A percentile compares a stretch with the other conserved stretches of the same genome.
Conservation (phyloP, 1,140 invertebrate genomes). For the Zaprionus camerounensis region DNA sequence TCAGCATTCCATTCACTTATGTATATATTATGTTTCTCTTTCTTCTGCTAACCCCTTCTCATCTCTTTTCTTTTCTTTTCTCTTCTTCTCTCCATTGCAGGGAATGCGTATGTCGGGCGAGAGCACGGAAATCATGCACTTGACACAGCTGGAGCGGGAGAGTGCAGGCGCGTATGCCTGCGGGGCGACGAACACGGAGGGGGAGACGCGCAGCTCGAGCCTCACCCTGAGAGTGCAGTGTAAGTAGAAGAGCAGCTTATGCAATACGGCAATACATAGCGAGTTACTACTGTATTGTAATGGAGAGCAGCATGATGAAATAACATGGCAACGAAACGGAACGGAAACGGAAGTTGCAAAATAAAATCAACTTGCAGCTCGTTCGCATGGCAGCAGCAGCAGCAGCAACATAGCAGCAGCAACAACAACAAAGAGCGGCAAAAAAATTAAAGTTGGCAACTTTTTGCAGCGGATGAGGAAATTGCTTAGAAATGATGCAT, state of each 20-base stretch:
- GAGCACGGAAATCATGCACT: conserved; percentile 84
- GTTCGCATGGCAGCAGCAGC: conserved; percentile 5
- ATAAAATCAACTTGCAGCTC: conserved; percentile 69
- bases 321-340: conserved; percentile 39
- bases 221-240: conserved; percentile 88
- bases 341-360: conserved; percentile 71
- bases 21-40: conserved; percentile 12
- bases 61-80: conserved; percentile 11
- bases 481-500: conserved; percentile 83
- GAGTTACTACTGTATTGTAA: conserved; percentile 16
- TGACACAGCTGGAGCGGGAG: conserved; percentile 84
- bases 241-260: conserved; percentile 85
- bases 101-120: conserved; percentile 84
- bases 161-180: conserved; percentile 89
- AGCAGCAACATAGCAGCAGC: not conserved
- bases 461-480: conserved; percentile 67
- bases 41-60: conserved; percentile 9
- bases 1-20: not conserved
- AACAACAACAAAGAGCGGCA: not conserved
- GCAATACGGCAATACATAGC: conserved; percentile 24
- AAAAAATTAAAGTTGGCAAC: conserved; percentile 55
- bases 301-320: conserved; percentile 21
- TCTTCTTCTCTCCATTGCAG: conserved; percentile 54
- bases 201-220: conserved; percentile 87
- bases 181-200: conserved; percentile 88